phyloP scores from a whole-genome alignment of 2,113 vertebrate species.

The Notarius lentiginosus region DNA sequence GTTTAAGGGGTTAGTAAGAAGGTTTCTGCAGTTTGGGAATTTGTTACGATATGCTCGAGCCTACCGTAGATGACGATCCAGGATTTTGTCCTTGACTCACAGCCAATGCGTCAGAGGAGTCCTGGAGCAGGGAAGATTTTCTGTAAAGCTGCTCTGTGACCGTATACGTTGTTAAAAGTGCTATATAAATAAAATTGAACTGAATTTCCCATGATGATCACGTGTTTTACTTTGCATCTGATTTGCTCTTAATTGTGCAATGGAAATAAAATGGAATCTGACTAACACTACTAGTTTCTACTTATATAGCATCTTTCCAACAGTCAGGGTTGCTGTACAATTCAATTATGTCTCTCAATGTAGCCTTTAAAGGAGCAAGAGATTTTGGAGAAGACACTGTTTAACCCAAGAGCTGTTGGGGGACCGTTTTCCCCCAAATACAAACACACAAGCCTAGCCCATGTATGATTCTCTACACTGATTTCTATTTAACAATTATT shows the following conservation, averaged over 20 bases:
- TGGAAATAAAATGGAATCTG: neutral
- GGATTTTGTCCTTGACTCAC: neutral
- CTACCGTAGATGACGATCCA: constrained; percentile 7
- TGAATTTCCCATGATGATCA: neutral
- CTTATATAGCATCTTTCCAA: neutral
- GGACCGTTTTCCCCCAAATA: neutral
- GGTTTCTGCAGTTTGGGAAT: neutral
- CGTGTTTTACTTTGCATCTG: neutral
- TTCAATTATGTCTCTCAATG: neutral
- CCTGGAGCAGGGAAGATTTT: constrained; percentile 2
- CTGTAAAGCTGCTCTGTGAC: neutral
- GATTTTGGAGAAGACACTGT: neutral
- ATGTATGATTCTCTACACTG: neutral
- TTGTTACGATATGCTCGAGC: neutral
- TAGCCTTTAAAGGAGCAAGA: neutral
- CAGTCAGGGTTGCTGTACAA: neutral
- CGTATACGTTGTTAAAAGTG: neutral
- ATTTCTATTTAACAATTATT: neutral
- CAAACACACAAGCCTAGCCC: neutral
- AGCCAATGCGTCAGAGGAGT: constrained; percentile 9
- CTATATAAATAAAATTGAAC: neutral
- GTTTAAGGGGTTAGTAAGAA: neutral
- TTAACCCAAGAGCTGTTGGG: no score
- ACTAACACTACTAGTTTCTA: neutral
- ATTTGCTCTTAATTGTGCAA: neutral